phyloP scores from a whole-genome alignment of 2,888 invertebrate species.

The Brenthis hecate region DNA sequence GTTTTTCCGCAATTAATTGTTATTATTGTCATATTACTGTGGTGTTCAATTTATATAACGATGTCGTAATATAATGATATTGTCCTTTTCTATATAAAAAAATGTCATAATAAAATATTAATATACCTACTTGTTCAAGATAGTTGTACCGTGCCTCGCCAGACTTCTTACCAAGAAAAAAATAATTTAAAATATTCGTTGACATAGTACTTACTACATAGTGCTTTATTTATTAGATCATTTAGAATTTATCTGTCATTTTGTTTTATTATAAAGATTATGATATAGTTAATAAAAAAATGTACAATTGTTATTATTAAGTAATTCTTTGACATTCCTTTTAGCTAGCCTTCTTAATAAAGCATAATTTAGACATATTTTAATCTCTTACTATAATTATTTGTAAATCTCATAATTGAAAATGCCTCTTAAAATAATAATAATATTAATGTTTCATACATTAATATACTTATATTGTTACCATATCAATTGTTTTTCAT shows the following conservation, averaged over 20 bases:
- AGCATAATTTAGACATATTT: conserved; percentile 33
- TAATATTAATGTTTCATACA: conserved; percentile 53
- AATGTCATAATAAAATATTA: not conserved
- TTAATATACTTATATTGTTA: conserved; percentile 67
- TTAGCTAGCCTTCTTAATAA: conserved; percentile 26
- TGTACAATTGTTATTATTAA: conserved; percentile 18
- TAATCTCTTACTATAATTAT: conserved; percentile 34
- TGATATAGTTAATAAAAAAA: conserved; percentile 12
- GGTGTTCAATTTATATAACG: conserved; percentile 36
- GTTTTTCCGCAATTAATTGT: conserved; percentile 33
- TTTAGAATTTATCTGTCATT: conserved; percentile 4
- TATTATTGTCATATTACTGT: conserved; percentile 32
- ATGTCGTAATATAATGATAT: conserved; percentile 16
- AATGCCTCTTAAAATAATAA: conserved; percentile 33
- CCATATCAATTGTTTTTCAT: conserved; percentile 78
- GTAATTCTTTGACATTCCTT: conserved; percentile 31
- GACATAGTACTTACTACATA: conserved; percentile 23
- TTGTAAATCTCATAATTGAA: conserved; percentile 32
- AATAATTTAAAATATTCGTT: conserved; percentile 6
- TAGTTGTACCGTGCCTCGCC: conserved; percentile 25
- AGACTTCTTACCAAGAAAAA: conserved; percentile 10
- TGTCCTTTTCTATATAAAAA: conserved; percentile 8
- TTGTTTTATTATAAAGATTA: conserved; percentile 17
- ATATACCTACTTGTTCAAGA: conserved; percentile 14
- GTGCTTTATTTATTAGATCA: conserved; percentile 19